Percentiles rank a stretch among this genome's conserved stretches.
These are phyloP conservation scores for Cantharis flavilabris DNA, from an alignment of 2,888 invertebrate genomes.

Conservation along the genomic window DNA sequence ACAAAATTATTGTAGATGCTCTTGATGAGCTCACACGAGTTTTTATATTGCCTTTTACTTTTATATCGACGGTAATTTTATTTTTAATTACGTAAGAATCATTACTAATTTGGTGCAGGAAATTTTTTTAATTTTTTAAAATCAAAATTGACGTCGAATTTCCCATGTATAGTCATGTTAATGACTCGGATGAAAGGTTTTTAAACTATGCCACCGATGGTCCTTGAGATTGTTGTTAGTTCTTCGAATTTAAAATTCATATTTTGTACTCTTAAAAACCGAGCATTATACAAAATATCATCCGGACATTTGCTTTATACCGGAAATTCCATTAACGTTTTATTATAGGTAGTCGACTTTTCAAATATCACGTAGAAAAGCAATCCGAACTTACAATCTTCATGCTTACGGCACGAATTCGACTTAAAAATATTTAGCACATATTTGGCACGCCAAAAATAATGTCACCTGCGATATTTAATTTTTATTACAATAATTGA, in stretches of 20 bases:
- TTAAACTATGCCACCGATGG: neutral
- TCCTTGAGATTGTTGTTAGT: neutral
- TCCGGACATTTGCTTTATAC: slow-evolving; percentile 7
- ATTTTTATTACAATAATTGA: neutral
- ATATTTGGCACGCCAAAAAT: neutral
- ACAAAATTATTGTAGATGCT: neutral
- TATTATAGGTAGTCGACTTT: neutral
- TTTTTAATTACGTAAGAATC: neutral
- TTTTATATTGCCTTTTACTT: neutral
- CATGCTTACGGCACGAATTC: neutral
- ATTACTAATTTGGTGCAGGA: neutral
- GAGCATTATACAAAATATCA: neutral
- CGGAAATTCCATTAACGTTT: slow-evolving; percentile 8
- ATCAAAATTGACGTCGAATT: neutral
- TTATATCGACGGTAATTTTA: neutral
- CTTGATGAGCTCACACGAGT: neutral
- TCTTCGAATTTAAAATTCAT: neutral
- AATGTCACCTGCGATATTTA: neutral
- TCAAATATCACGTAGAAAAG: slow-evolving; percentile 1
- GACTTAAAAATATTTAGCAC: neutral
- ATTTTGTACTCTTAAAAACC: neutral
- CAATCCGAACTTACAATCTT: neutral
- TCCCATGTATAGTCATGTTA: neutral
- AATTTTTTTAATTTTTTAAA: neutral
- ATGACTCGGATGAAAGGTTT: neutral